Percentiles rank a stretch among this genome's conserved stretches.
These are phyloP conservation scores for Macaria liturata DNA, from an alignment of 2,888 invertebrate genomes.

Conservation along the genomic window DNA sequence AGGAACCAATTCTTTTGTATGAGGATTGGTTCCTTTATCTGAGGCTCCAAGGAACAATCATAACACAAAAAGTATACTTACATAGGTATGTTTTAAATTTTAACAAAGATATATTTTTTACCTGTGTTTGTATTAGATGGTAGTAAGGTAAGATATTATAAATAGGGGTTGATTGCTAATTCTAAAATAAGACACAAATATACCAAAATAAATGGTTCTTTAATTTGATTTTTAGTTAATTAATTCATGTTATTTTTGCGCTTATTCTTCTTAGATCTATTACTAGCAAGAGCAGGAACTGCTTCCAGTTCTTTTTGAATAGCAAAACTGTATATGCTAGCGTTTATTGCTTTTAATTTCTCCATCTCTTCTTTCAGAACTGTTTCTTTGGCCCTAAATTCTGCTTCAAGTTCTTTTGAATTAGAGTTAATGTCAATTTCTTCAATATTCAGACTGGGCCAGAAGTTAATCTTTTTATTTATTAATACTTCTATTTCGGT, in stretches of 20 bases:
- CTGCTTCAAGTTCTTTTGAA: slow-evolving; percentile 50
- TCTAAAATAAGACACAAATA: too few relatives aligned
- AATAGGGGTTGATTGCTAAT: too few relatives aligned
- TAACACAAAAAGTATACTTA: too few relatives aligned
- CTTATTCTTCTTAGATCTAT: slow-evolving; percentile 54
- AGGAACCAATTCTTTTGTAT: too few relatives aligned
- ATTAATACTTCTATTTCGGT: slow-evolving; percentile 71
- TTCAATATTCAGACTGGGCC: slow-evolving; percentile 51
- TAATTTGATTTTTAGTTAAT: neutral
- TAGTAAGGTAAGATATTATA: too few relatives aligned
- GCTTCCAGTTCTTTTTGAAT: slow-evolving; percentile 69
- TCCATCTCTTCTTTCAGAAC: slow-evolving; percentile 76
- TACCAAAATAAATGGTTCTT: too few relatives aligned
- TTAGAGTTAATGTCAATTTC: slow-evolving; percentile 33
- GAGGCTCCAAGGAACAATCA: too few relatives aligned
- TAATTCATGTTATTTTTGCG: slow-evolving; percentile 34
- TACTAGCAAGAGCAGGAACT: slow-evolving; percentile 39
- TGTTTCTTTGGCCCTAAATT: slow-evolving; percentile 54
- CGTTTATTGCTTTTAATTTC: slow-evolving; percentile 82
- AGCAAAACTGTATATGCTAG: slow-evolving; percentile 82
- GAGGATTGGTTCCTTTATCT: too few relatives aligned
- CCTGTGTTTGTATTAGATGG: too few relatives aligned
- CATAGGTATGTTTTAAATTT: too few relatives aligned
- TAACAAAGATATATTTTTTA: too few relatives aligned
- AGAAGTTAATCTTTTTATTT: slow-evolving; percentile 67